phyloP scores from a whole-genome alignment of 2,797 vertebrate species.

The Tiaroga cobitis region DNA sequence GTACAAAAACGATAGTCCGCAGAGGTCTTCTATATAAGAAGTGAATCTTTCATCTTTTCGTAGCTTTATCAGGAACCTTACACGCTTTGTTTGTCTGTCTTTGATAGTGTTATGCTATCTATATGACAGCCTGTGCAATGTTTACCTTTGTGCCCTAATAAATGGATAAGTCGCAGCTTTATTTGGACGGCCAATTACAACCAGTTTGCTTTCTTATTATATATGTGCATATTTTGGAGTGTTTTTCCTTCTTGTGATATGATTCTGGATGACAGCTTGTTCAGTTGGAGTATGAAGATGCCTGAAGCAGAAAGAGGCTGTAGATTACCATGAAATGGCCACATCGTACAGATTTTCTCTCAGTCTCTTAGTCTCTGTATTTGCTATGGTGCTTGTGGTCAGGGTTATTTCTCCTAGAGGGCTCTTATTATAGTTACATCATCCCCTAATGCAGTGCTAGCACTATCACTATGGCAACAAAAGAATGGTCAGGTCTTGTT shows the following conservation, averaged over 20 bases:
- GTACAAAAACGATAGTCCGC: not conserved
- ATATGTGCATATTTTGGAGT: not conserved
- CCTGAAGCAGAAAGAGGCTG: not conserved
- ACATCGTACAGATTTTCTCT: not conserved
- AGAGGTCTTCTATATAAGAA: not conserved
- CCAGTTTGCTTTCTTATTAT: not conserved
- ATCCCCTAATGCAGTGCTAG: constrained; percentile 6
- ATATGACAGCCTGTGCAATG: not conserved
- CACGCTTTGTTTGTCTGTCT: constrained; percentile 41
- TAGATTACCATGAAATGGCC: not conserved
- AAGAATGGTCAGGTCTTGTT: not conserved
- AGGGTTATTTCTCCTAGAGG: constrained; percentile 16
- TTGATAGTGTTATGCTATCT: constrained; percentile 36
- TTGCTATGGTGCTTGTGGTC: constrained; percentile 14
- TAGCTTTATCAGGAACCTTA: constrained; percentile 35
- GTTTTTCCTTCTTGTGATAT: not conserved
- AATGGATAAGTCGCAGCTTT: not conserved
- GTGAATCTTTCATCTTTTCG: constrained; percentile 19
- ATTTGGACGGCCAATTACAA: constrained; percentile 1
- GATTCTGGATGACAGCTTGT: not conserved
- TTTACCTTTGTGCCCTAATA: constrained; percentile 34
- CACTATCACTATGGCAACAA: constrained; percentile 42
- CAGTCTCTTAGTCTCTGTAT: not conserved
- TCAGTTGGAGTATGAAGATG: not conserved
- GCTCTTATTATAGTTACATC: constrained; percentile 13